Conservation (phyloP, 2,113 vertebrate genomes). For the Cervus canadensis region DNA sequence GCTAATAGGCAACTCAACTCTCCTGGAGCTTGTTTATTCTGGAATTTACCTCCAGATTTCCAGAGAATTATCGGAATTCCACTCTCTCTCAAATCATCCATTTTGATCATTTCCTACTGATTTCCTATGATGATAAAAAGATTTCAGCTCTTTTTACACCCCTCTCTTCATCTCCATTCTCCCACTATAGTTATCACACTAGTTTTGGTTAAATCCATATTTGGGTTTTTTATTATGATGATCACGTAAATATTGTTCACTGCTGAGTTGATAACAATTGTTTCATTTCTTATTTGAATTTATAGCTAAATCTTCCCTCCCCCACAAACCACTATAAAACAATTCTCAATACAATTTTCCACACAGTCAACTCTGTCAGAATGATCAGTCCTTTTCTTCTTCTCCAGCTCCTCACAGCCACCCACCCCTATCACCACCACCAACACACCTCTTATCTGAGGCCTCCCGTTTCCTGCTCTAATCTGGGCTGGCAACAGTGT, state of each 20-base stretch:
- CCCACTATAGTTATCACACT: neutral
- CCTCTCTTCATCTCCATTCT: neutral
- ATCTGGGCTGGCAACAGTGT: too few species aligned
- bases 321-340: neutral
- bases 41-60: neutral
- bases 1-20: neutral
- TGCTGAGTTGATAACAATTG: neutral
- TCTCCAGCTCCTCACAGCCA: accelerated
- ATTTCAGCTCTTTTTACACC: neutral
- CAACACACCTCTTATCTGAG: neutral
- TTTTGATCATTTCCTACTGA: neutral
- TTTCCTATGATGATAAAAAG: neutral
- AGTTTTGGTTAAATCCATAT: constrained; percentile 15
- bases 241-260: neutral
- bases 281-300: constrained; percentile 13
- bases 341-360: neutral
- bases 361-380: neutral
- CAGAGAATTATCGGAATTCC: neutral
- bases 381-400: neutral
- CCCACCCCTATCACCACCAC: neutral
- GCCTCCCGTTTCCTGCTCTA: neutral
- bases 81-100: neutral
- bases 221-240: neutral
- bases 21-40: neutral
- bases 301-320: neutral